Evolutionary conservation across 2,113 vertebrate genomes (phyloP), one percentile per base, ranked within the genome.

Genomic region (Colius striatus): DNA sequence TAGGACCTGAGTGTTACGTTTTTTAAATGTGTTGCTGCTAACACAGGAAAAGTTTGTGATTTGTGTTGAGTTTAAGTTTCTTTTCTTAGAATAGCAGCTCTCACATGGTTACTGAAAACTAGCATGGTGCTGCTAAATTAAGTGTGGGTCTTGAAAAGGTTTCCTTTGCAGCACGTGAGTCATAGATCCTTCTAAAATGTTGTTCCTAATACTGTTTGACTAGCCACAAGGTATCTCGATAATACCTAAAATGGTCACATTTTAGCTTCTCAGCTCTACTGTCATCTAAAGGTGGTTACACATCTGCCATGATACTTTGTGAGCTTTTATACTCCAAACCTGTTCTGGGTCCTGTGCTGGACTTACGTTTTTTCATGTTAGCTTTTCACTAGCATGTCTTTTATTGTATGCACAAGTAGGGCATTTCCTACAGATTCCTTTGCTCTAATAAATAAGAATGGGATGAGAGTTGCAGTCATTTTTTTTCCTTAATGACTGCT

Each of bases 61-160:
- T 86, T 45, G 6, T 41, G 3, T 34, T n/a, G 75, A 34, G 11
- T 91, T 89, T 41, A 51, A 82, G 47, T 53, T 76, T 23, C 17
- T 90, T 90, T 61, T 43, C 60, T 27, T 36, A 57, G 36, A 65
- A 10, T 2, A 61, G 75, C 36, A 58, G 5, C 12, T 60, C 43
- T 74, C 4, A 0, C 8, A 6, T 0, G 0, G 14, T 61, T 53
- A 11, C 41, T 74, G 45, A 54, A 30, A 70, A 19, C n/a, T n/a
- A 8, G 8, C 9, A 19, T 45, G 16, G 29, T 27, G 5, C 27
- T 36, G 16, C 48, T 55, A 13, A 12, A 54, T 26, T 29, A 23
- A 11, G 16, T 25, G 8, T 29, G 53, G 23, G 13, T 71, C 75
- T 27, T 1, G 0, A n/a, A 25, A 54, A 71, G 32, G 47, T 81